A percentile compares a stretch with the other conserved stretches of the same genome.
phyloP scores from a whole-genome alignment of 2,888 invertebrate species.

The Alviniconcha strummeri region DNA sequence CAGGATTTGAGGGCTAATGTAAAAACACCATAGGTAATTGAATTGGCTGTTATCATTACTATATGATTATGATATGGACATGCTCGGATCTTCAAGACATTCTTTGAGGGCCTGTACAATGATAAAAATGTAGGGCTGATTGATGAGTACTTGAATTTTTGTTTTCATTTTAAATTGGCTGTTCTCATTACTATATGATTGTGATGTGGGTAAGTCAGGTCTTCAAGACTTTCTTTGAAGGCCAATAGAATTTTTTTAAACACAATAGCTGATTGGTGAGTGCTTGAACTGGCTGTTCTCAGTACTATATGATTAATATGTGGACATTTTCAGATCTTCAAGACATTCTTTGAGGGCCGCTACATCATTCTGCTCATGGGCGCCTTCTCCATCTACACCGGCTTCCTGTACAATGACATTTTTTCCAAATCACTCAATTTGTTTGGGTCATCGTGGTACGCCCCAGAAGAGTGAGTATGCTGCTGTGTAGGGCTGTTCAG shows the following conservation, averaged over 20 bases:
- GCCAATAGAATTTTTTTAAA: neutral
- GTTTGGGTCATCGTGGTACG: constrained; percentile 91
- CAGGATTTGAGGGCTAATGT: neutral
- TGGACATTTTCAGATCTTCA: constrained; percentile 85
- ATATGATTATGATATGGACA: too few relatives aligned
- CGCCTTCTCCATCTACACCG: constrained; percentile 97
- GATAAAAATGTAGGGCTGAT: too few relatives aligned
- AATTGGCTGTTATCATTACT: too few relatives aligned
- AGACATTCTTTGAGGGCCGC: constrained; percentile 97
- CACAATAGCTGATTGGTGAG: too few relatives aligned
- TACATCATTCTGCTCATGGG: constrained; percentile 99
- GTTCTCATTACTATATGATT: too few relatives aligned
- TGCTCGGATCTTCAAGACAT: constrained; percentile 74
- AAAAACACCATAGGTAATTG: too few relatives aligned
- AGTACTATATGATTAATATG: too few relatives aligned
- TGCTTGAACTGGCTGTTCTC: too few relatives aligned
- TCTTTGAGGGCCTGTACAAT: constrained; percentile 72
- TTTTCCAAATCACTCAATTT: constrained; percentile 98
- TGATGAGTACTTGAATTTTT: too few relatives aligned
- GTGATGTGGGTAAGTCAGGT: neutral
- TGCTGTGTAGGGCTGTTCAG: neutral
- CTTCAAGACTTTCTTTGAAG: constrained; percentile 6
- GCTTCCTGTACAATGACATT: constrained; percentile 97
- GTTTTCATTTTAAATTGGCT: too few relatives aligned
- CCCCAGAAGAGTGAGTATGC: constrained; percentile 28